Evolutionary conservation across 2,888 invertebrate species (phyloP), one percentile per base, ranked within the genome.

Genomic region (Melolontha melolontha): DNA sequence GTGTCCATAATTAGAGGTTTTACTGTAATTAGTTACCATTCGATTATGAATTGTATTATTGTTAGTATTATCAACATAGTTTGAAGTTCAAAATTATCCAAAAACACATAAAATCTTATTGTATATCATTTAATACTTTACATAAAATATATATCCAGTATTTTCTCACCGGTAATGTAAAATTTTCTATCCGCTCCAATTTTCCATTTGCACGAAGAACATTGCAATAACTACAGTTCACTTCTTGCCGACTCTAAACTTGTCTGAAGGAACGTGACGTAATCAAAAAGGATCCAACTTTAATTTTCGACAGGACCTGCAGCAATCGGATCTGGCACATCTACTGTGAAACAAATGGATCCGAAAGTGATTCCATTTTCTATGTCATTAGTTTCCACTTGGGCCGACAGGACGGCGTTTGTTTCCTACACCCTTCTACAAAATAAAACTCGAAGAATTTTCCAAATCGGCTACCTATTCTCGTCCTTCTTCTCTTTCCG

Each of bases 301-400:
- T 74, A 74, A 75, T 74, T 74, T 74, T 69, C 68, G 71, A 70
- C 72, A 59, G 70, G 72, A 74, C 69, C 73, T 73, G 74, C 44
- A 59, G 59, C 76, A 75, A 73, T 74, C 54, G 39, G 54, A 54
- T 54, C 54, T 39, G 54, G 54, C 42, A 54, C 54, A 54, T 54
- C 71, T 72, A 74, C 73, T 71, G 70, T 65, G 73, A 79, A 79
- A 79, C 79, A 80, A 81, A 81, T 80, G 79, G 78, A 76, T 79
- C 75, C 74, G 79, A 79, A 80, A 79, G 79, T 79, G 79, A 80
- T 81, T 79, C 77, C 77, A 80, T 81, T 81, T 81, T 80, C 80
- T 79, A 77, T 77, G 76, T 79, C 80, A 81, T 81, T 81, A 81
- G 78, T 76, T 79, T 76, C 75, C 74, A 74, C 75, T 75, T 75